Evolutionary conservation across 2,113 vertebrate genomes (phyloP), one percentile per base, ranked within the genome.

Genomic region (Pogona vitticeps): DNA sequence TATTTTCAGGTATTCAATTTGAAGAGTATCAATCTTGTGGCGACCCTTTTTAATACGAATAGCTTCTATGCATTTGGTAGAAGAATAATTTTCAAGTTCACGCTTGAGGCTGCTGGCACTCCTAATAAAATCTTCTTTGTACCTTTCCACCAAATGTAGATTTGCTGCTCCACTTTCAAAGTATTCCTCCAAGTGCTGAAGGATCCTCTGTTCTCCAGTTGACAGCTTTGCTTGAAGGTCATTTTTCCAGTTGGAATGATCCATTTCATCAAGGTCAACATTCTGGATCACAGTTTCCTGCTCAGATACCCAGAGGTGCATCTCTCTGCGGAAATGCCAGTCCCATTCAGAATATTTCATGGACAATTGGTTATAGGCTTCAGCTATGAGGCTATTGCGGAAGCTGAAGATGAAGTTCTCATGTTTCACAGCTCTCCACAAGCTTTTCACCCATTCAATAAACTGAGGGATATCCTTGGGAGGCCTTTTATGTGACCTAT

Each of bases 81-180:
- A 70, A 20, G 91, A 88, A 59, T 93, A 86, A 79, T 82, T 28
- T 31, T 90, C 94, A 76, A 92, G 77, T 86, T 75, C 88, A 2
- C 91, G 72, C 77, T 92, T 90, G 40, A 96, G 93, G 40, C 88
- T 65, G 36, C 75, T 83, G 26, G 96, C 87, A 85, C 92, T 94
- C 33, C 86, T 92, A 42, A 90, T 88, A 56, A 96, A 88, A 59
- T 94, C 91, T 86, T 88, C 85, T 76, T 80, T 95, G 61, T 96
- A 94, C 42, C 59, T 95, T 76, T 96, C 94, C 38, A 96, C 76
- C 3, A 91, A 89, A 14, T 67, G 83, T 78, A 94, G 46, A 40
- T 73, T 95, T 89, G 72, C 61, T 20, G 14, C 93, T 80, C 23
- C 95, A 83, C 65, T 93, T 85, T 87, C 75, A 86, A 97, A 87